Evolutionary conservation across 2,113 vertebrate species (phyloP).

Genomic region (Urocynchramus pylzowi): DNA sequence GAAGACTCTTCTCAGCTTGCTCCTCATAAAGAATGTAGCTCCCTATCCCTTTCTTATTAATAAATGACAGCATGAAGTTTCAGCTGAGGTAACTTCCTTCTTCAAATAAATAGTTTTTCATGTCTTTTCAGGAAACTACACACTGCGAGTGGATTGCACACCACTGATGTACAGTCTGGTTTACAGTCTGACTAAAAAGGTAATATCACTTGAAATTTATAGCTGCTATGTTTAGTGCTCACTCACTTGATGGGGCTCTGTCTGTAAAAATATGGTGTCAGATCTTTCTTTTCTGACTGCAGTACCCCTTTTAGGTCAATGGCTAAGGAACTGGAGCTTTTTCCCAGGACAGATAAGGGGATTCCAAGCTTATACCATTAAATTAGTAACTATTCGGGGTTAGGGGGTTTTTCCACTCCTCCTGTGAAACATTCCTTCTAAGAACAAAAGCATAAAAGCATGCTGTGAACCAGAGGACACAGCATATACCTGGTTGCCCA

Average conservation of each 20-base stretch:
- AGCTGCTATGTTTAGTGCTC: not conserved
- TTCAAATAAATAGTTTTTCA: not conserved
- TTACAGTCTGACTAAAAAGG: slow-evolving; percentile 90
- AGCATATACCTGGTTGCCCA: not conserved
- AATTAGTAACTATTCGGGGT: not conserved
- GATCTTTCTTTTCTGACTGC: not conserved
- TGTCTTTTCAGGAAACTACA: slow-evolving; percentile 89
- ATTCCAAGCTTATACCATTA: not conserved
- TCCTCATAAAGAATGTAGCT: not conserved
- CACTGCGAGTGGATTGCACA: slow-evolving; percentile 90
- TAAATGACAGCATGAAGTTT: not conserved
- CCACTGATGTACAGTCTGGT: slow-evolving; percentile 87
- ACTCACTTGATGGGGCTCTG: not conserved
- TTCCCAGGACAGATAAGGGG: not conserved
- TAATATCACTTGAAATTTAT: slow-evolving; percentile 28
- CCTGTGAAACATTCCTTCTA: not conserved
- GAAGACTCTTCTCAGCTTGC: not conserved
- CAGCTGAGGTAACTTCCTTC: not conserved
- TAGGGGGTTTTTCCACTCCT: not conserved
- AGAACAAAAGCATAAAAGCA: not conserved
- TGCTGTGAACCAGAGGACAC: not conserved
- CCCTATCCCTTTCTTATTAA: not conserved
- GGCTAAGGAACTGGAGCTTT: not conserved
- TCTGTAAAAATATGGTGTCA: not conserved
- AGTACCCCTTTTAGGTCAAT: not conserved